Percentiles rank a stretch among this genome's conserved stretches.
Conservation (phyloP, 1,140 invertebrate species). For the Maconellicoccus hirsutus region DNA sequence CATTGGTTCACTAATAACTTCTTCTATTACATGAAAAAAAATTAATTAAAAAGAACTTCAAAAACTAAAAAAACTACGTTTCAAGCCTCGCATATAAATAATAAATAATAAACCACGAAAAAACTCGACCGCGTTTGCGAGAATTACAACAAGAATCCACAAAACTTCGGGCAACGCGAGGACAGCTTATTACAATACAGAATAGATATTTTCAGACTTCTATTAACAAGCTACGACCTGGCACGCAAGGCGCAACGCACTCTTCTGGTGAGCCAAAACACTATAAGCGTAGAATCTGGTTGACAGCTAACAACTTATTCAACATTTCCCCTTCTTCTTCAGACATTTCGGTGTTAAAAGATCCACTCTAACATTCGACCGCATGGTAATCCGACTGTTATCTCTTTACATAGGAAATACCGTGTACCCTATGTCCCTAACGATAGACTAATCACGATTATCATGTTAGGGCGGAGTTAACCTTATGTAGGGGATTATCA, state of each 20-base stretch:
- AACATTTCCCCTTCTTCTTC: neutral
- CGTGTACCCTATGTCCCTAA: neutral
- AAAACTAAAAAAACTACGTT: no score
- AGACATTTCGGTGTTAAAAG: conserved; percentile 16
- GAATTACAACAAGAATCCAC: neutral
- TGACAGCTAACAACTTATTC: conserved; percentile 21
- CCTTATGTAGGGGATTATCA: neutral
- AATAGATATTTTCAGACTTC: conserved; percentile 20
- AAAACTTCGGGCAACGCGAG: conserved; percentile 1
- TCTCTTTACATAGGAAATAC: conserved; percentile 10
- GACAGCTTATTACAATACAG: conserved; percentile 20
- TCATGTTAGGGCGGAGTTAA: neutral
- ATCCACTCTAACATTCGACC: conserved; percentile 11
- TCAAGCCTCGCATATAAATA: neutral
- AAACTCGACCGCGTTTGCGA: neutral
- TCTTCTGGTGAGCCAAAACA: neutral
- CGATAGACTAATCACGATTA: neutral
- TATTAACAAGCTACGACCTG: conserved; percentile 10
- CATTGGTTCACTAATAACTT: neutral
- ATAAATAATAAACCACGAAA: neutral
- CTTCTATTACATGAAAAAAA: no score
- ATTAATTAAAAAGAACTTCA: no score
- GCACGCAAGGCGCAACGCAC: neutral
- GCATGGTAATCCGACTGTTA: conserved; percentile 8
- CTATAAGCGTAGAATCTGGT: conserved; percentile 20